These are phyloP conservation scores for Watsonalla binaria DNA, from an alignment of 2,888 invertebrate genomes.

Conservation along the genomic window DNA sequence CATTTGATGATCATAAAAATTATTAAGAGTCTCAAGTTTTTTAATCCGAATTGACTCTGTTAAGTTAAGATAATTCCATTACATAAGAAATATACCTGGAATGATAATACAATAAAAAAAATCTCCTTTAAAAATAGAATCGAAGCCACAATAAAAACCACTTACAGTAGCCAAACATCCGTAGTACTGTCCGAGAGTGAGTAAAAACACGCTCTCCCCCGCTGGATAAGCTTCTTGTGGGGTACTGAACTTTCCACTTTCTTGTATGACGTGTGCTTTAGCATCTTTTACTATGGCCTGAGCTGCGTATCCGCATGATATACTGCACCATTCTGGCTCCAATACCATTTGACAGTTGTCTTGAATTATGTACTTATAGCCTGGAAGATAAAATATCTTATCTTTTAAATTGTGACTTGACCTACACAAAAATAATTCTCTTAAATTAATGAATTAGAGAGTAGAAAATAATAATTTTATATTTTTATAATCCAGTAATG, in stretches of 20 bases:
- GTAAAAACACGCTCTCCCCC: slow-evolving; percentile 83
- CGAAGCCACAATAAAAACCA: slow-evolving; percentile 3
- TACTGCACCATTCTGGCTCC: slow-evolving; percentile 85
- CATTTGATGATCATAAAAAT: no score
- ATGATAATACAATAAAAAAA: no score
- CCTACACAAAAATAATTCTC: no score
- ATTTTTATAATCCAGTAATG: no score
- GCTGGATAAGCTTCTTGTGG: slow-evolving; percentile 80
- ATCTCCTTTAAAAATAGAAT: no score
- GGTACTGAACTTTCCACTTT: slow-evolving; percentile 37
- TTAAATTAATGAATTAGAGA: no score
- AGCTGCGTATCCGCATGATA: slow-evolving; percentile 81
- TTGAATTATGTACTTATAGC: slow-evolving; percentile 62
- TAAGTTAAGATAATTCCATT: no score
- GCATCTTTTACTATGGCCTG: slow-evolving; percentile 78
- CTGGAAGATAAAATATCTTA: slow-evolving; percentile 35
- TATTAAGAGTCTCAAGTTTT: no score
- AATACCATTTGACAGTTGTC: slow-evolving; percentile 81
- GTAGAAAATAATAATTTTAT: no score
- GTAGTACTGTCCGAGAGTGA: slow-evolving; percentile 88
- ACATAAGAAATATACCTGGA: no score
- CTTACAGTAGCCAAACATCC: slow-evolving; percentile 87
- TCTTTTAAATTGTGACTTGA: no score
- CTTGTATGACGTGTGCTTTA: slow-evolving; percentile 29
- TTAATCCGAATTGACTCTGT: no score